Percentiles rank a stretch among this genome's conserved stretches.
These are phyloP conservation scores for Chelidonichthys spinosus DNA, from an alignment of 2,797 vertebrate genomes.

Conservation along the genomic window DNA sequence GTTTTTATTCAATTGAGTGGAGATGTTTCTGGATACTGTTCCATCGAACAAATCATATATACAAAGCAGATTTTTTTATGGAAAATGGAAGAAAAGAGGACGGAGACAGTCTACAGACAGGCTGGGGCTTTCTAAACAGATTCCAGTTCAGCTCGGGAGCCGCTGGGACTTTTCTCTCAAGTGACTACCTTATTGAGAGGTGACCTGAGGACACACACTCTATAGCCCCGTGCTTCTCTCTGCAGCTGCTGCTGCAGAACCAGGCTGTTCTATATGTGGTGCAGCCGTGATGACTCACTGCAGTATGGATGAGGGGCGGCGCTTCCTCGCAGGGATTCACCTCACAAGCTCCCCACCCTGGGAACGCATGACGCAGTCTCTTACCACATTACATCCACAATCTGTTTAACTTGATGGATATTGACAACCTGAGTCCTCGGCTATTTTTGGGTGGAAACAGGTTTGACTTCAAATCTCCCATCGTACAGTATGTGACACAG, in stretches of 20 bases:
- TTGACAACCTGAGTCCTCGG: background rate
- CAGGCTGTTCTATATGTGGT: conserved; percentile 56
- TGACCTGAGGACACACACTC: conserved; percentile 65
- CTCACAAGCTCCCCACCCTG: conserved; percentile 36
- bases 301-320: conserved; percentile 46
- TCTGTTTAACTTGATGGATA: conserved; percentile 12
- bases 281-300: conserved; percentile 52
- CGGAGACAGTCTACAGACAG: background rate
- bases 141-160: background rate
- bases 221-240: conserved; percentile 34
- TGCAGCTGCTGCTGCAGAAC: conserved; percentile 50
- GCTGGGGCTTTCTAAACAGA: conserved; percentile 35
- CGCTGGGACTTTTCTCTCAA: conserved; percentile 36
- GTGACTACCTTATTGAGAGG: conserved; percentile 56
- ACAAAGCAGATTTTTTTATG: conserved; percentile 10
- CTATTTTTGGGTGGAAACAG: conserved; percentile 12
- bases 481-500: background rate
- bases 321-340: conserved; percentile 44
- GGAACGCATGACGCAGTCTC: conserved; percentile 14
- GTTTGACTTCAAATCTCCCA: background rate
- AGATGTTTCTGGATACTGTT: conserved; percentile 6
- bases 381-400: conserved; percentile 23
- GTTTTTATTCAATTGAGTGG: conserved; percentile 24
- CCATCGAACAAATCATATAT: conserved; percentile 1
- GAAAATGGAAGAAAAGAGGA: conserved; percentile 8